Conservation (phyloP, 2,888 invertebrate species). For the Beris morrisii region DNA sequence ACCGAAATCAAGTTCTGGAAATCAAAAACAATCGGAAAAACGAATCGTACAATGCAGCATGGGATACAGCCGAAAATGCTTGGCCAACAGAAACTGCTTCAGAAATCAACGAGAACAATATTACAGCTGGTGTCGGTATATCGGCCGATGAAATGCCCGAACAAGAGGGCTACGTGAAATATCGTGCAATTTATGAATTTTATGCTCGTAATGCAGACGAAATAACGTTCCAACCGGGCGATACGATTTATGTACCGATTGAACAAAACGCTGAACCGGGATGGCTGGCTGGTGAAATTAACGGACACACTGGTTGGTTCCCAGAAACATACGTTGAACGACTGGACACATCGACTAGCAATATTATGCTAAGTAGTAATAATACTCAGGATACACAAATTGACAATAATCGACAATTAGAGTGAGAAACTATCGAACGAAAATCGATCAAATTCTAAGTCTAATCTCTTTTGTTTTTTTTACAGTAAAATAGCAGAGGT, state of each 20-base stretch:
- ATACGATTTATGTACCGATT: constrained; percentile 77
- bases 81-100: constrained; percentile 44
- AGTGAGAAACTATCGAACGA: constrained; percentile 52
- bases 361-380: constrained; percentile 41
- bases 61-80: constrained; percentile 55
- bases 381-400: constrained; percentile 47
- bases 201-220: constrained; percentile 90
- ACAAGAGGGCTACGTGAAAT: constrained; percentile 65
- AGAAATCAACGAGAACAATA: not conserved
- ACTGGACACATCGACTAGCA: constrained; percentile 55
- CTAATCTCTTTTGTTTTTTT: constrained; percentile 33
- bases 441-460: not conserved
- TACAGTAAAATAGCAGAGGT: constrained; percentile 73
- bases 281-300: constrained; percentile 92
- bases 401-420: constrained; percentile 57
- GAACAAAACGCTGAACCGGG: constrained; percentile 92
- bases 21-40: constrained; percentile 60
- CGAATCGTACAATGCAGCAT: constrained; percentile 58
- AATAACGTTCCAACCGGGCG: constrained; percentile 90
- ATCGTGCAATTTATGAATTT: constrained; percentile 93
- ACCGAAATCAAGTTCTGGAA: constrained; percentile 62
- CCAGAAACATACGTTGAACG: constrained; percentile 94
- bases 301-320: constrained; percentile 94
- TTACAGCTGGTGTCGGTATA: constrained; percentile 42
- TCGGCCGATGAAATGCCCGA: constrained; percentile 49